phyloP scores from a whole-genome alignment of 1,140 invertebrate species.

The Idris sp. region DNA sequence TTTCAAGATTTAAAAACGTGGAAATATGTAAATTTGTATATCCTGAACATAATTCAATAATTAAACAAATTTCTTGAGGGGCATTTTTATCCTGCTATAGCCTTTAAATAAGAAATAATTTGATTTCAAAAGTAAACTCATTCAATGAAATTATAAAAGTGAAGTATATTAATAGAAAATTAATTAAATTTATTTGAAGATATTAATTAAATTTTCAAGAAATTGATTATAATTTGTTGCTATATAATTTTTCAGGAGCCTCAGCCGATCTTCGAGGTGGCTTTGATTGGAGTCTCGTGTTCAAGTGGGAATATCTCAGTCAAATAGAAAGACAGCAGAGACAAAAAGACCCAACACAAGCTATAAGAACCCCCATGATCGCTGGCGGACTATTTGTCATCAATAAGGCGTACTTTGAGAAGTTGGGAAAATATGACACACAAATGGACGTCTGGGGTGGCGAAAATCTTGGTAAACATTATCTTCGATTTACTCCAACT shows the following conservation, averaged over 20 bases:
- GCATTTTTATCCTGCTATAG: too few relatives aligned
- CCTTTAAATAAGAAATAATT: too few relatives aligned
- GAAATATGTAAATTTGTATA: too few relatives aligned
- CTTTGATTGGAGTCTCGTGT: constrained; percentile 98
- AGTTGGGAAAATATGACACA: constrained; percentile 97
- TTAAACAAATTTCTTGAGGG: too few relatives aligned
- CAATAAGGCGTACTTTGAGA: constrained; percentile 93
- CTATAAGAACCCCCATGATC: constrained; percentile 94
- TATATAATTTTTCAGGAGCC: constrained; percentile 78
- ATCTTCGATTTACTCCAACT: neutral
- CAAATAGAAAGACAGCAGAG: constrained; percentile 88
- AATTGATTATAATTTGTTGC: constrained; percentile 5
- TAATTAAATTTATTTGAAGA: too few relatives aligned
- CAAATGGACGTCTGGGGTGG: constrained; percentile 98
- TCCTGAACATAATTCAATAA: too few relatives aligned
- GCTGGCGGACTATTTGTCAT: constrained; percentile 97
- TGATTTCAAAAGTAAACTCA: too few relatives aligned
- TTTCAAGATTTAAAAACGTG: too few relatives aligned
- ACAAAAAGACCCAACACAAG: constrained; percentile 88
- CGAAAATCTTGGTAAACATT: constrained; percentile 85
- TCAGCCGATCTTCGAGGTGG: constrained; percentile 94
- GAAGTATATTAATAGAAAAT: too few relatives aligned
- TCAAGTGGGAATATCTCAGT: constrained; percentile 97
- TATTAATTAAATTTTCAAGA: too few relatives aligned
- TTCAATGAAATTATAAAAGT: too few relatives aligned